Evolutionary conservation across 2,888 invertebrate species (phyloP), one percentile per base, ranked within the genome.

Genomic region (Tubulanus polymorphus): DNA sequence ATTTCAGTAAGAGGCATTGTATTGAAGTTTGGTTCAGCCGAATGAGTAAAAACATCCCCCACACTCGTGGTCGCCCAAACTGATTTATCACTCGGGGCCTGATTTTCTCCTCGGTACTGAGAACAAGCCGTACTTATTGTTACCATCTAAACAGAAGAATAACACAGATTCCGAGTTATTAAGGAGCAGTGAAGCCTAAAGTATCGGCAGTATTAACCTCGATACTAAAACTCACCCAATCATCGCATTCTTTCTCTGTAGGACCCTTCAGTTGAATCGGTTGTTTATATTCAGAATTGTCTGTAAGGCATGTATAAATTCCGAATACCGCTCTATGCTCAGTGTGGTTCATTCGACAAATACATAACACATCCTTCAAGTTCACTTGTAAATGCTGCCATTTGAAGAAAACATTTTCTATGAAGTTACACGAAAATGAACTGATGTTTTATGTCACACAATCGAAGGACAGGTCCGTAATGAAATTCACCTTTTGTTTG

Each of bases 221-320:
- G n/a, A n/a, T n/a, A n/a, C n/a, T 46, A 18, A 18, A 25, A 83
- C 62, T 86, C 55, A 91, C 84, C 93, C 93, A 93, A 73, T 93
- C 92, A 79, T 92, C 91, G 80, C 91, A 85, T 79, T 91, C 89
- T 60, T 87, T 85, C 79, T 93, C 92, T 64, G 89, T 87, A 52
- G 85, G 82, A 74, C 91, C 92, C 72, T 90, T 88, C 56, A 93
- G 80, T 74, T 86, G 86, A 41, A 91, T 83, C 6, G 87, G 84
- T 55, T 57, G 56, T 81, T 81, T 28, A 78, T 81, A 37, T 20
- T 55, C 48, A 30, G 80, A 81, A 63, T 86, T 83, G 60, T 85
- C 83, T 10, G 89, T 87, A n/a, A n/a, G n/a, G n/a, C n/a, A n/a
- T 1, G 88, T 85, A 70, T 89, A 87, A 61, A 93, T 81, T 20